These are phyloP conservation scores for Cyclargus thomasi DNA, from an alignment of 1,140 invertebrate genomes.

Conservation along the genomic window DNA sequence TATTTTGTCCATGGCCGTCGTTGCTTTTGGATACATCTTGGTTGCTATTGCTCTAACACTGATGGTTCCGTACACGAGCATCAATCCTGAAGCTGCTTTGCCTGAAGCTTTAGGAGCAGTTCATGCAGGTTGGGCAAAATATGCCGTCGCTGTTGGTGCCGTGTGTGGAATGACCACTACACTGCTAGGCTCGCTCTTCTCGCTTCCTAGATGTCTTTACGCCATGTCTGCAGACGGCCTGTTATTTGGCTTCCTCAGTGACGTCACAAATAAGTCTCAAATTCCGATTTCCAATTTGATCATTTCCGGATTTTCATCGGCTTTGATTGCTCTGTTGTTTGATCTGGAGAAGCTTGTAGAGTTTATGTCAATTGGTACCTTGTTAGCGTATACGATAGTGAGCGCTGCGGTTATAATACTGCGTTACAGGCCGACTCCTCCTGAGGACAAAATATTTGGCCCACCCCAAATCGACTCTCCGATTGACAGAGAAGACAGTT, in stretches of 20 bases:
- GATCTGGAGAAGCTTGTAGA: constrained; percentile 94
- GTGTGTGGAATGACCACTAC: constrained; percentile 93
- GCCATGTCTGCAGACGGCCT: constrained; percentile 93
- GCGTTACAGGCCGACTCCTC: constrained; percentile 81
- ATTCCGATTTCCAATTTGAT: constrained; percentile 88
- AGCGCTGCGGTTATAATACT: constrained; percentile 91
- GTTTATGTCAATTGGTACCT: constrained; percentile 95
- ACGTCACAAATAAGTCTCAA: constrained; percentile 85
- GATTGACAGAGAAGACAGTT: constrained; percentile 71
- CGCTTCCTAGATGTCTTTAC: constrained; percentile 89
- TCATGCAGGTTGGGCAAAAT: constrained; percentile 89
- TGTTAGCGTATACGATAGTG: constrained; percentile 93
- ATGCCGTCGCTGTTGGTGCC: constrained; percentile 90
- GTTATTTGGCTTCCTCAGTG: constrained; percentile 86
- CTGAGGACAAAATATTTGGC: constrained; percentile 65
- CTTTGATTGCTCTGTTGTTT: constrained; percentile 88
- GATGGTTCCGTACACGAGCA: constrained; percentile 86
- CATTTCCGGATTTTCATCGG: constrained; percentile 86
- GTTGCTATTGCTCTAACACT: constrained; percentile 88
- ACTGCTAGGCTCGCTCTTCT: constrained; percentile 88
- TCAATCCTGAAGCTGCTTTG: constrained; percentile 86
- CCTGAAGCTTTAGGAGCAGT: constrained; percentile 87
- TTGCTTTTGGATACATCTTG: constrained; percentile 86
- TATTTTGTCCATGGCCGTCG: constrained; percentile 85
- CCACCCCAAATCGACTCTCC: constrained; percentile 65